Evolutionary conservation across 2,888 invertebrate genomes (phyloP), one percentile per base, ranked within the genome.

Genomic region (Artemia sinica): DNA sequence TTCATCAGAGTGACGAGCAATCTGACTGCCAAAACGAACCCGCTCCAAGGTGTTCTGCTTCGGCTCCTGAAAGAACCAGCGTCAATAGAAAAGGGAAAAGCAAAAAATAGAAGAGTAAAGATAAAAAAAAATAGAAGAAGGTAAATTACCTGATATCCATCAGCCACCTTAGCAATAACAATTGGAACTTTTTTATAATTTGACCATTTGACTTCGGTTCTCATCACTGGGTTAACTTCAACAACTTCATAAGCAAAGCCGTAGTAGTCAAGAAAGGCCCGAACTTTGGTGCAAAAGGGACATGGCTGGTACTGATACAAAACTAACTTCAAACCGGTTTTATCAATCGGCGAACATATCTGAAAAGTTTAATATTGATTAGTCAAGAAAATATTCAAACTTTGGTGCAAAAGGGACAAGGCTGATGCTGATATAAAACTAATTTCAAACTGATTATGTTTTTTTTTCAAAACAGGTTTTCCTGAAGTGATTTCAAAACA

Each of bases 251-350:
- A 98, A 0, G 91, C 89, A 70, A 97, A 84, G 1, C 96, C 95
- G 77, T 88, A 85, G 74, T 87, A 92, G 78, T 98, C 96, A 12
- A 98, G 81, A 77, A 88, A 90, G 0, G 91, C 87, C 71, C 95
- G 82, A 9, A 81, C 77, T 71, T 72, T 97, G 76, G 94, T 95
- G 79, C 96, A 96, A 78, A 96, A 97, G 0, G 97, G 97, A 76
- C 97, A 98, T 0, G 94, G 94, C 75, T 94, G 89, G 77, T 94
- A 98, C 81, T 98, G 98, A 76, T 90, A 98, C 18, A 98, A 80
- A 0, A 90, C 87, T 66, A 98, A 79, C 73, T 91, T 86, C 70
- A 93, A 79, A 49, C 86, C 85, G 66, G 82, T 82, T 1, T 76
- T 79, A 75, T 90, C 89, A 6, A 58, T 14, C 8, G 58, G 58